Evolutionary conservation across 2,888 invertebrate species (phyloP), one percentile per base, ranked within the genome.

Genomic region (Perizoma flavofasciatum): DNA sequence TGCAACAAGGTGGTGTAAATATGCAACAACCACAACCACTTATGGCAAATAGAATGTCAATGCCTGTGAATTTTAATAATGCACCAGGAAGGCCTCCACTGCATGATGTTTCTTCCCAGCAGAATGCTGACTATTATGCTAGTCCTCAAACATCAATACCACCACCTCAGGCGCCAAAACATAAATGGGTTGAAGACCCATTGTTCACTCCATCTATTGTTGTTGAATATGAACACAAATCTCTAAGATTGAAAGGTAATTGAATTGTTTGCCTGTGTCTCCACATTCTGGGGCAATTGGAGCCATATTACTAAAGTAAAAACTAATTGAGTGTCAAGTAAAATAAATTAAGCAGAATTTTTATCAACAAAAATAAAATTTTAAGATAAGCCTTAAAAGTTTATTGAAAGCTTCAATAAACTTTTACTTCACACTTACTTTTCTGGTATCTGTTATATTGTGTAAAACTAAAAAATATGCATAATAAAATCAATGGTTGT

Each of bases 141-240:
- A 54, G 49, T 41, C 34, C 55, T 45, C 58, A 63, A 49, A 49
- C n/a, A 55, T 49, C 59, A 7, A 35, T 65, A 41, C 66, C 65
- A 56, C 63, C 67, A 63, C 54, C 35, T 57, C 72, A 49, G 53
- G 63, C 67, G 35, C 49, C 70, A 33, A 63, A 61, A 40, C 70
- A 69, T 33, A 76, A 83, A 63, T 89, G 91, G 84, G 74, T 83
- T 52, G 86, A 92, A 60, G 93, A 93, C 67, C 92, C 92, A 62
- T 82, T 94, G 72, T 87, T 92, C 65, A 75, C 83, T 54, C 89
- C 95, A 66, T 90, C 93, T 44, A 92, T 94, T 74, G 94, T 95
- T 66, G 94, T 95, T 71, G 95, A 96, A 85, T 96, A 96, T 88
- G 94, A 95, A 68, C 95, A 95, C 81, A 94, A 94, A 80, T 88